phyloP scores from a whole-genome alignment of 35 echinoderm and acorn worm species.

The Anneissia japonica region DNA sequence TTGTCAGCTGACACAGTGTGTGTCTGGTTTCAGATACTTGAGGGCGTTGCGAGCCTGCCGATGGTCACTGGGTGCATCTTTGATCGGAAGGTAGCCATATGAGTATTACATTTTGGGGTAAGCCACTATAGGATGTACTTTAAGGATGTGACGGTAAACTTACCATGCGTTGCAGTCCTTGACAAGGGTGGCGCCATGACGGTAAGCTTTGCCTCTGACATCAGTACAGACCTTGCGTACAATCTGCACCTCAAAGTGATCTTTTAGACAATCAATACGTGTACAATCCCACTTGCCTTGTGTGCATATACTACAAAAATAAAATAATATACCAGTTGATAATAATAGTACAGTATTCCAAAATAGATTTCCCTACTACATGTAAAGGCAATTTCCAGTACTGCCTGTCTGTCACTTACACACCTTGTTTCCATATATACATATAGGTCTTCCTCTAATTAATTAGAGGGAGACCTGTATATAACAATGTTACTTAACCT shows the following conservation, averaged over 20 bases:
- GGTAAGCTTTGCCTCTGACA: not conserved
- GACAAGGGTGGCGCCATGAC: conserved; percentile 10
- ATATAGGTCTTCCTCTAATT: too few relatives aligned
- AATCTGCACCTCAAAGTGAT: not conserved
- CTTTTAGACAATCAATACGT: not conserved
- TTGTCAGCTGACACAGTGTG: not conserved
- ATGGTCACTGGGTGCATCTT: not conserved
- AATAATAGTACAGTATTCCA: too few relatives aligned
- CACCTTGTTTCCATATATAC: too few relatives aligned
- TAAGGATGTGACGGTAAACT: not conserved
- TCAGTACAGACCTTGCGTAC: conserved; percentile 6
- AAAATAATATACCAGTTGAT: too few relatives aligned
- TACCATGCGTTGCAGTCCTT: conserved; percentile 59
- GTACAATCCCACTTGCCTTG: conserved; percentile 54
- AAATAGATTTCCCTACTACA: too few relatives aligned
- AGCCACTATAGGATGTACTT: not conserved
- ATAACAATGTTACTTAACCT: too few relatives aligned
- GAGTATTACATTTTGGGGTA: not conserved
- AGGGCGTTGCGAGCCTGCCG: not conserved
- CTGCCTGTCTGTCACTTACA: too few relatives aligned
- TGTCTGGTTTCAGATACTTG: not conserved
- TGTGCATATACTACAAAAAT: conserved; percentile 32
- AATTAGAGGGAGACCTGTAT: too few relatives aligned
- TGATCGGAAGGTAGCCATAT: not conserved
- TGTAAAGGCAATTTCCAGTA: too few relatives aligned